phyloP scores from a whole-genome alignment of 2,797 vertebrate species.

The Scomberomorus guttatus region DNA sequence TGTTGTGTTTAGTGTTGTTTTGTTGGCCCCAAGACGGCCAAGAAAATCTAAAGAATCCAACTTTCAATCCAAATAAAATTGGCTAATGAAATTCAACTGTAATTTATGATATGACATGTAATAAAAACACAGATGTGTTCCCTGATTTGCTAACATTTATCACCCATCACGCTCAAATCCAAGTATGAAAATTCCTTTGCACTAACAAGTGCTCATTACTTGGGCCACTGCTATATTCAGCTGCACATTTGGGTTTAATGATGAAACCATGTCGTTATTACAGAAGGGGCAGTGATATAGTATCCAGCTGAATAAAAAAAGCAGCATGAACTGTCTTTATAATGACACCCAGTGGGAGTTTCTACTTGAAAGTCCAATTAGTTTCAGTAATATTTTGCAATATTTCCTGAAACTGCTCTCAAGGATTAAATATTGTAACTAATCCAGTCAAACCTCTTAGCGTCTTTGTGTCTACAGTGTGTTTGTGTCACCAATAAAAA shows the following conservation, averaged over 20 bases:
- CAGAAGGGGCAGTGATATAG: not conserved
- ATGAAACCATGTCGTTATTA: conserved; percentile 40
- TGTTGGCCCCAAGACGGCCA: not conserved
- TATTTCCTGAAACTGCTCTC: not conserved
- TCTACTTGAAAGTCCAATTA: not conserved
- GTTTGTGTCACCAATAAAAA: conserved; percentile 12
- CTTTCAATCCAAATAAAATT: not conserved
- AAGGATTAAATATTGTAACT: not conserved
- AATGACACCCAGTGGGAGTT: conserved; percentile 30
- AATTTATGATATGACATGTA: not conserved
- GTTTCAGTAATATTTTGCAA: not conserved
- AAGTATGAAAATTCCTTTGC: conserved; percentile 11
- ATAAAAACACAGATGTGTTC: conserved; percentile 19
- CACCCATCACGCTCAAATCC: conserved; percentile 3
- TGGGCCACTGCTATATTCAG: conserved; percentile 8
- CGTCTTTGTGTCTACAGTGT: not conserved
- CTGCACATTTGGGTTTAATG: conserved; percentile 42
- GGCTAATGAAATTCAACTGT: not conserved
- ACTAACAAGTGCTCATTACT: conserved; percentile 28
- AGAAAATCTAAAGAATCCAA: not conserved
- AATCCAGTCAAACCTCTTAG: not conserved
- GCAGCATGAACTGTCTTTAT: conserved; percentile 17
- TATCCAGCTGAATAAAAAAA: conserved; percentile 39
- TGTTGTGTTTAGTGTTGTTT: not conserved
- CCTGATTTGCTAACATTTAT: conserved; percentile 29